phyloP scores from a whole-genome alignment of 2,113 vertebrate genomes.

The Neolamprologus cancellatus region DNA sequence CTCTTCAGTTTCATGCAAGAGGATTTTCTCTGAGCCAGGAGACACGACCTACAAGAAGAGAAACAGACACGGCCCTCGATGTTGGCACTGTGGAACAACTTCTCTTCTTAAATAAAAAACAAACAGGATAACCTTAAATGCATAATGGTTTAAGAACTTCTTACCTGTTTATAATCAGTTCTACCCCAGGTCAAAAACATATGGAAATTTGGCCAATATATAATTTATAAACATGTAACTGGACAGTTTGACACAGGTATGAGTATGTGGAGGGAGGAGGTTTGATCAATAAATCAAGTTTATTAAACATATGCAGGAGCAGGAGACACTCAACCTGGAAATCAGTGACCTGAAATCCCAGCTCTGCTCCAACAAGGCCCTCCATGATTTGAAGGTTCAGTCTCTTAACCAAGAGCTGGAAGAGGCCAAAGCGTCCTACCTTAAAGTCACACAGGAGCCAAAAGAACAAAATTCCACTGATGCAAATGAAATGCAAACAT shows the following conservation, averaged over 20 bases:
- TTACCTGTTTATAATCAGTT: not conserved
- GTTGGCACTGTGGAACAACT: not conserved
- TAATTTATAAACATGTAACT: not conserved
- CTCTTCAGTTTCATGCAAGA: not conserved
- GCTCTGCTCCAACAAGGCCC: fast-evolving
- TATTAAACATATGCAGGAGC: not conserved
- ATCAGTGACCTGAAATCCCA: not conserved
- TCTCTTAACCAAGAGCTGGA: not conserved
- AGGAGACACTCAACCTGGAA: fast-evolving
- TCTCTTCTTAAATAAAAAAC: not conserved
- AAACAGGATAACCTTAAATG: not conserved
- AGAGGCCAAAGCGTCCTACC: not conserved
- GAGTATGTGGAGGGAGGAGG: not conserved
- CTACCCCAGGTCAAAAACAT: fast-evolving
- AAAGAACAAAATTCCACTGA: not conserved
- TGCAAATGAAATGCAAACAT: not conserved
- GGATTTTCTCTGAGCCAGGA: not conserved
- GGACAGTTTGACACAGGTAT: not conserved
- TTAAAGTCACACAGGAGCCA: not conserved
- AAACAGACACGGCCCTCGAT: fast-evolving
- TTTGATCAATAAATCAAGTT: not conserved
- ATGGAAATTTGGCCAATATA: not conserved
- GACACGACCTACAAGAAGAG: not conserved
- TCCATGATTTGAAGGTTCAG: not conserved
- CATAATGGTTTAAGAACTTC: fast-evolving